These are phyloP conservation scores for Pomatostomus ruficeps DNA, from an alignment of 2,113 vertebrate genomes.

Conservation along the genomic window DNA sequence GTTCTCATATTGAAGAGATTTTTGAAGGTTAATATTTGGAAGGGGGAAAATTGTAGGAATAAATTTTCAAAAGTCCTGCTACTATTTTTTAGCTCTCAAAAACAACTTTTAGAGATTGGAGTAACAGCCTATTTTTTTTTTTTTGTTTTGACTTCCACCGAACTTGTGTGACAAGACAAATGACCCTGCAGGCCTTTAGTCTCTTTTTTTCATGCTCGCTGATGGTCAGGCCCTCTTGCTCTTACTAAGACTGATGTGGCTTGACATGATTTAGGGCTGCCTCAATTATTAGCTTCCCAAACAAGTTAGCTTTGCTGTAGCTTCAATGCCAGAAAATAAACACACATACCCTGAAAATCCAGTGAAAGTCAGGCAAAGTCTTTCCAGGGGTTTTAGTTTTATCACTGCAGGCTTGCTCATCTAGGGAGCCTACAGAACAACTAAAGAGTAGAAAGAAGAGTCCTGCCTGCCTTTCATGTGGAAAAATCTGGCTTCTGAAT, in stretches of 20 bases:
- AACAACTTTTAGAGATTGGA: not conserved
- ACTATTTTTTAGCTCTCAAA: not conserved
- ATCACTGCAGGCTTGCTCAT: not conserved
- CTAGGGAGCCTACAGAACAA: conserved; percentile 31
- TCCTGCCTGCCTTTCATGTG: conserved; percentile 57
- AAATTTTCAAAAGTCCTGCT: not conserved
- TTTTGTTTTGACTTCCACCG: not conserved
- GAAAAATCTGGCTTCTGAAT: conserved; percentile 42
- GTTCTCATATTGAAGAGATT: no score
- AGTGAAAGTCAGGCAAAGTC: conserved; percentile 27
- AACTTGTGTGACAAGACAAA: not conserved
- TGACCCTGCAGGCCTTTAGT: not conserved
- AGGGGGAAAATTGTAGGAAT: not conserved
- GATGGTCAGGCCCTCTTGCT: not conserved
- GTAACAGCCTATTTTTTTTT: not conserved
- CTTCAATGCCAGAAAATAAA: not conserved
- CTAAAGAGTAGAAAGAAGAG: conserved; percentile 25
- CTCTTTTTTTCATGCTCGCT: not conserved
- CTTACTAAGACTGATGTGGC: not conserved
- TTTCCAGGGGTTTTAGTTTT: conserved; percentile 48
- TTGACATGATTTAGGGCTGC: not conserved
- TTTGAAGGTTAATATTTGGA: not conserved
- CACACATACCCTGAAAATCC: not conserved
- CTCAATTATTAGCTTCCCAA: not conserved
- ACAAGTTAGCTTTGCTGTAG: not conserved